A percentile compares a stretch with the other conserved stretches of the same genome.
phyloP scores from a whole-genome alignment of 2,888 invertebrate species.

The Tinea semifulvella region DNA sequence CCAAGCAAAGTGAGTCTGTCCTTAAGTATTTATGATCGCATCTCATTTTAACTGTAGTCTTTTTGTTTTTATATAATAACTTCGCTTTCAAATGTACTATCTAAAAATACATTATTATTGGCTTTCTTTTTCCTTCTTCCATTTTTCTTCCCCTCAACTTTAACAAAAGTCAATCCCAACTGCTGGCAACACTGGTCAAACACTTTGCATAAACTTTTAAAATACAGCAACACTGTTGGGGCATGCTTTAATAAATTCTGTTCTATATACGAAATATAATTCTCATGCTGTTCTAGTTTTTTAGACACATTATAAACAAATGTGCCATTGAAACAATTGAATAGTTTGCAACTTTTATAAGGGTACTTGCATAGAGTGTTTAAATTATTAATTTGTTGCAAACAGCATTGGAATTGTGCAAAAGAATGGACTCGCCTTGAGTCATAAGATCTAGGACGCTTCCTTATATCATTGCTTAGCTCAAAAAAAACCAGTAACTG shows the following conservation, averaged over 20 bases:
- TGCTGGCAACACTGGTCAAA: slow-evolving; percentile 29
- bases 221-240: slow-evolving; percentile 38
- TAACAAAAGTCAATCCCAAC: slow-evolving; percentile 28
- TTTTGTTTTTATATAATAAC: slow-evolving; percentile 30
- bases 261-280: slow-evolving; percentile 62
- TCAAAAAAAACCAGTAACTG: slow-evolving; percentile 68
- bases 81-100: slow-evolving; percentile 52
- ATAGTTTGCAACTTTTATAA: slow-evolving; percentile 62
- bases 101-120: slow-evolving; percentile 37
- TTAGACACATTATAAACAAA: slow-evolving; percentile 77
- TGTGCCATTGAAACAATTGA: slow-evolving; percentile 77
- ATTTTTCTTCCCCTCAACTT: slow-evolving; percentile 26
- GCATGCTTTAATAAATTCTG: slow-evolving; percentile 49
- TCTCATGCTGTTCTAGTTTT: slow-evolving; percentile 66
- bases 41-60: too few relatives aligned
- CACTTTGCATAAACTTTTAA: slow-evolving; percentile 38
- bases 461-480: slow-evolving; percentile 60
- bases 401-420: slow-evolving; percentile 72
- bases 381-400: slow-evolving; percentile 66
- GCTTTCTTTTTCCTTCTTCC: slow-evolving; percentile 30
- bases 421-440: slow-evolving; percentile 67
- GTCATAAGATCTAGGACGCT: slow-evolving; percentile 65
- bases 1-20: too few relatives aligned
- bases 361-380: slow-evolving; percentile 72
- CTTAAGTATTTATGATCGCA: too few relatives aligned